Conservation (phyloP, 1,140 invertebrate species). For the Magallana gigas region DNA sequence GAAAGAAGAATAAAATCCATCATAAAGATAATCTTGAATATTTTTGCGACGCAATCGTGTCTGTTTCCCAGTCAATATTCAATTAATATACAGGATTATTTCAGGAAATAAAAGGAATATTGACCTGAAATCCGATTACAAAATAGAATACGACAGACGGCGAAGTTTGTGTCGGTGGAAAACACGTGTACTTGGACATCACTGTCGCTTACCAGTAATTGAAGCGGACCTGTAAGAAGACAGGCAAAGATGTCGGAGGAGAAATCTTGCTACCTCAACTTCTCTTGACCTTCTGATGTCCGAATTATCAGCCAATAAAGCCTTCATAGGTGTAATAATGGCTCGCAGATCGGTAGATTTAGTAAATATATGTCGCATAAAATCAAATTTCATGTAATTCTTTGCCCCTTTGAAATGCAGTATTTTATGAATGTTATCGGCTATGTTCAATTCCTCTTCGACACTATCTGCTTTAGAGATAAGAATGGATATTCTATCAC, state of each 20-base stretch:
- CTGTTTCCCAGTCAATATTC: too few relatives aligned
- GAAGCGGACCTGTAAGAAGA: conserved; percentile 31
- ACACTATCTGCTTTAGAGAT: conserved; percentile 21
- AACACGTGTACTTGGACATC: conserved; percentile 9
- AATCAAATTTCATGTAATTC: conserved; percentile 36
- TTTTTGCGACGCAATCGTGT: too few relatives aligned
- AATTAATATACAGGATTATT: too few relatives aligned
- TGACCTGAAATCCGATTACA: conserved; percentile 10
- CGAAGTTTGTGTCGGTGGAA: neutral
- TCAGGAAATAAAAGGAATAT: neutral
- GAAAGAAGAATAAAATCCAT: too few relatives aligned
- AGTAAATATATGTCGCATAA: conserved; percentile 25
- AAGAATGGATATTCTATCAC: conserved; percentile 22
- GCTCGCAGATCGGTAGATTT: neutral
- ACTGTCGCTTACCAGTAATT: conserved; percentile 17
- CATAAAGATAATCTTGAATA: too few relatives aligned
- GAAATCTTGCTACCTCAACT: conserved; percentile 3
- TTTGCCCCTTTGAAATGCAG: conserved; percentile 18
- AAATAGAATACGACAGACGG: conserved; percentile 26
- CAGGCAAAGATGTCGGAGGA: neutral
- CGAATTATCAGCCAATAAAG: conserved; percentile 9
- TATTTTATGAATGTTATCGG: conserved; percentile 8
- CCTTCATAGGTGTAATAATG: conserved; percentile 23
- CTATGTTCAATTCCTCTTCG: conserved; percentile 30
- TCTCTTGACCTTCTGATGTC: conserved; percentile 22